Conservation (phyloP, 2,797 vertebrate genomes). For the Clarias laeviceps region DNA sequence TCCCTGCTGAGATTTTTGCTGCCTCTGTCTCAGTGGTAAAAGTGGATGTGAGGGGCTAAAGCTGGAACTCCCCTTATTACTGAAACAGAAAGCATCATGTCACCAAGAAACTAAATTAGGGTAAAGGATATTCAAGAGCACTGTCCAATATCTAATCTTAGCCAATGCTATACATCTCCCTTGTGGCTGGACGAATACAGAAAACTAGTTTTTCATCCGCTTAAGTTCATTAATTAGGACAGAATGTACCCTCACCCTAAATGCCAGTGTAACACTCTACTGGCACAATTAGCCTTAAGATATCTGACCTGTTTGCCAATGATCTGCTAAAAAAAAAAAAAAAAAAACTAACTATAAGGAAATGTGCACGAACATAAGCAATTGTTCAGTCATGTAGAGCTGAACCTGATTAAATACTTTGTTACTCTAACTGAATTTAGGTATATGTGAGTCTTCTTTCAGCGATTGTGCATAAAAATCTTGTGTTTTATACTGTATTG, state of each 20-base stretch:
- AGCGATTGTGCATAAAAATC: background rate
- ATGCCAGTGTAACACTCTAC: background rate
- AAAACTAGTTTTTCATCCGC: slow-evolving; percentile 17
- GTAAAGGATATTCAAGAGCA: slow-evolving; percentile 17
- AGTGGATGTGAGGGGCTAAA: slow-evolving; percentile 91
- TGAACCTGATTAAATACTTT: background rate
- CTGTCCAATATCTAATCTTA: slow-evolving; percentile 33
- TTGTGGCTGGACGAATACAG: slow-evolving; percentile 44
- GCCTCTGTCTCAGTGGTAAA: slow-evolving; percentile 91
- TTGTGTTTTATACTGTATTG: background rate
- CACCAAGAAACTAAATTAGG: slow-evolving; percentile 13
- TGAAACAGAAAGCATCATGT: slow-evolving; percentile 57
- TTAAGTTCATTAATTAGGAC: background rate
- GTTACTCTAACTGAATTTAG: background rate
- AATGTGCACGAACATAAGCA: background rate
- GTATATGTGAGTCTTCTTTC: background rate
- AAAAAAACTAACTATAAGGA: too few species aligned
- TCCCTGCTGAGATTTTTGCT: slow-evolving; percentile 85
- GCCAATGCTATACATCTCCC: slow-evolving; percentile 30
- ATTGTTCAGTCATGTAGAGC: background rate
- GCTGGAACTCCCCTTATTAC: slow-evolving; percentile 84
- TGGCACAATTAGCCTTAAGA: background rate
- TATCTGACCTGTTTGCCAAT: background rate
- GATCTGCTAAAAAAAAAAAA: background rate
- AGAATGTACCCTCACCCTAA: background rate